Conservation (phyloP, 1,140 invertebrate species). For the Bilobella aurantiaca region DNA sequence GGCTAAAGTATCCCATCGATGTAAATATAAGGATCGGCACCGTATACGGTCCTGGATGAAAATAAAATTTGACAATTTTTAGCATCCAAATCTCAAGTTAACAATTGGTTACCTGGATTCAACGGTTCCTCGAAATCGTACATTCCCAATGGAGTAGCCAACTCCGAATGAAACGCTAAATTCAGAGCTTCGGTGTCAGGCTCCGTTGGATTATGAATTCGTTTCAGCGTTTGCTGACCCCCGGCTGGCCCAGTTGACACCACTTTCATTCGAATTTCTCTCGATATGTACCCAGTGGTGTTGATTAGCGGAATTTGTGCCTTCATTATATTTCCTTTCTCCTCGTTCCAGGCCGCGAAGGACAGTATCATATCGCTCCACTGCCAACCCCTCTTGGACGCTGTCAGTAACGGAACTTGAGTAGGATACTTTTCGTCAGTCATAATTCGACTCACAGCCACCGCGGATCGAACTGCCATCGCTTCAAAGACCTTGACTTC, state of each 20-base stretch:
- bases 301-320: constrained; percentile 12
- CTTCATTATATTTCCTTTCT: constrained; percentile 23
- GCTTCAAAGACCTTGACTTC: constrained; percentile 23
- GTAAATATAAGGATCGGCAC: constrained; percentile 30
- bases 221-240: neutral
- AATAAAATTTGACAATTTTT: neutral
- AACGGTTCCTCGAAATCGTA: constrained; percentile 33
- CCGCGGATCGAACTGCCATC: constrained; percentile 30
- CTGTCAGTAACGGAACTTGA: constrained; percentile 27
- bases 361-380: constrained; percentile 34
- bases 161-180: constrained; percentile 33
- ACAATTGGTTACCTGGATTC: no score
- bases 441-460: constrained; percentile 25
- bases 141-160: constrained; percentile 30
- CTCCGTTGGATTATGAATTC: constrained; percentile 8
- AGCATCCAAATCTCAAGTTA: neutral
- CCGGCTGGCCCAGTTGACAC: no score
- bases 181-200: constrained; percentile 29
- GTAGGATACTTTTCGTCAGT: constrained; percentile 23
- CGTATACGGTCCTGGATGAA: constrained; percentile 24
- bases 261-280: neutral
- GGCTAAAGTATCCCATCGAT: constrained; percentile 22
- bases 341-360: constrained; percentile 28
- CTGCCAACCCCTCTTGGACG: constrained; percentile 28
- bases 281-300: neutral